Conservation (phyloP, 2,797 vertebrate genomes). For the Sardinella longiceps region DNA sequence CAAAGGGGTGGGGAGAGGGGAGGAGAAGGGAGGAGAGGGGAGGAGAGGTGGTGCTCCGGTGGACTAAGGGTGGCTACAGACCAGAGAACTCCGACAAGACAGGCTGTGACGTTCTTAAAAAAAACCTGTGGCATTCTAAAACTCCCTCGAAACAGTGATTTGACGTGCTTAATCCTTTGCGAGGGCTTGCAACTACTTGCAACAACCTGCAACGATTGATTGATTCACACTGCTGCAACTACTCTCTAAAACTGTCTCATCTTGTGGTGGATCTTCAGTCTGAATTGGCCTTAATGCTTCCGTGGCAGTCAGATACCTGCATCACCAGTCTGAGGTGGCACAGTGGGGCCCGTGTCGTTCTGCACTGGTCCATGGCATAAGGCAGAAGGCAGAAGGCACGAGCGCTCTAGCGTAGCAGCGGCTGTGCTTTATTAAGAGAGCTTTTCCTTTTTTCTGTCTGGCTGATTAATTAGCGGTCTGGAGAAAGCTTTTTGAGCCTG, state of each 20-base stretch:
- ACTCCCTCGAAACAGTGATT: no score
- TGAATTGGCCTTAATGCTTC: no score
- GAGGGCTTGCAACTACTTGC: no score
- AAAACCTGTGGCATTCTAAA: no score
- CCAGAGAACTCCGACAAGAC: no score
- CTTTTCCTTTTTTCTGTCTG: slow-evolving; percentile 41
- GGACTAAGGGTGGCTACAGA: no score
- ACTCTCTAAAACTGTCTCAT: no score
- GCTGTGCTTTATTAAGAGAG: slow-evolving; percentile 59
- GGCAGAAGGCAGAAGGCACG: not conserved
- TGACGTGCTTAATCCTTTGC: no score
- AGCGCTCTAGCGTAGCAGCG: not conserved
- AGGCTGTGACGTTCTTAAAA: no score
- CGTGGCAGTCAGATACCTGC: not conserved
- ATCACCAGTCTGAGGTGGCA: not conserved
- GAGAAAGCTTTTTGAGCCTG: slow-evolving; percentile 60
- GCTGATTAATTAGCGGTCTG: slow-evolving; percentile 66
- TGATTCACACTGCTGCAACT: no score
- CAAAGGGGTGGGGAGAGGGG: not conserved
- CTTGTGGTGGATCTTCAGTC: no score
- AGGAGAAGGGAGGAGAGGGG: not conserved
- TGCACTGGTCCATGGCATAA: not conserved
- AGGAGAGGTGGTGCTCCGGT: slow-evolving; percentile 19
- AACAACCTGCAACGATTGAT: no score
- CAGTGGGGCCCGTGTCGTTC: not conserved